These are phyloP conservation scores for Falcunculus frontatus DNA, from an alignment of 2,113 vertebrate species.

Conservation along the genomic window DNA sequence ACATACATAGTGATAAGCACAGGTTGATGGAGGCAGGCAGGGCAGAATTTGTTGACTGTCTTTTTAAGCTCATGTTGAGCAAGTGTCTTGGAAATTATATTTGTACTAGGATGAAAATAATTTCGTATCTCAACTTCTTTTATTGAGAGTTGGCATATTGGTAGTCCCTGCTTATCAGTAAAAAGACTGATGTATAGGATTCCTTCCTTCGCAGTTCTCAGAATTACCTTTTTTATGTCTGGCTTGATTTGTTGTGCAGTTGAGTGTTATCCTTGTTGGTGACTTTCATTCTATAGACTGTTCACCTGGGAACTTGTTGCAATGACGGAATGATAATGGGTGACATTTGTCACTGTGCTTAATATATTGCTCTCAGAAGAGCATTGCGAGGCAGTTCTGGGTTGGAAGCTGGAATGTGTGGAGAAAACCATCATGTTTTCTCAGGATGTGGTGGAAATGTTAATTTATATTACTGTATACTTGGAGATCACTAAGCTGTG, in stretches of 20 bases:
- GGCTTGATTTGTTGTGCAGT: not conserved
- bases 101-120: not conserved
- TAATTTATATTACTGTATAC: not conserved
- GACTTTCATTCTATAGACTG: not conserved
- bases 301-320: not conserved
- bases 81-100: not conserved
- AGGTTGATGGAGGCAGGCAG: not conserved
- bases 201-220: not conserved
- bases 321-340: not conserved
- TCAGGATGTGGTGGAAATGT: not conserved
- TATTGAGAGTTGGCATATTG: not conserved
- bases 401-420: not conserved
- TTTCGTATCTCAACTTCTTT: not conserved
- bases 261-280: not conserved
- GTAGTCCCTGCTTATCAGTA: not conserved
- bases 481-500: not conserved
- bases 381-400: not conserved
- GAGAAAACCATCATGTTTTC: not conserved
- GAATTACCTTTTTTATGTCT: not conserved
- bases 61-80: not conserved
- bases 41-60: not conserved
- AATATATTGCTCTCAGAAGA: not conserved
- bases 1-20: not conserved
- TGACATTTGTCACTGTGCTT: not conserved
- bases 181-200: not conserved